Percentiles rank a stretch among this genome's conserved stretches.
phyloP scores from a whole-genome alignment of 2,113 vertebrate genomes.

The Podiceps cristatus region DNA sequence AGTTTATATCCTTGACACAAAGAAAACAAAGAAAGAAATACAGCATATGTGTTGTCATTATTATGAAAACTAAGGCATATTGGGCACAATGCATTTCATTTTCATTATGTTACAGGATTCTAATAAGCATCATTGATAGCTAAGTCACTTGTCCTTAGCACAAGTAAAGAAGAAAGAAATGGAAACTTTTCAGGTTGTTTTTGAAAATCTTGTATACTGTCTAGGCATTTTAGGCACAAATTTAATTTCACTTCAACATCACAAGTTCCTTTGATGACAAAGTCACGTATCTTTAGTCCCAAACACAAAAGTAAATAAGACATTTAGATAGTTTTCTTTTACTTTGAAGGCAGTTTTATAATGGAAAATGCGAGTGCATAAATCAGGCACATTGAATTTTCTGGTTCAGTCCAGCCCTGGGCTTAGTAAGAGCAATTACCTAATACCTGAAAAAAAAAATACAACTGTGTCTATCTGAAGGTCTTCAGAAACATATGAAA shows the following conservation, averaged over 20 bases:
- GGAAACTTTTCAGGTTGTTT: slow-evolving; percentile 61
- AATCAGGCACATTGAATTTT: not conserved
- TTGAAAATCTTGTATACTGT: slow-evolving; percentile 66
- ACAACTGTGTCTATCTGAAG: not conserved
- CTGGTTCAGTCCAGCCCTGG: not conserved
- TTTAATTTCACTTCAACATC: slow-evolving; percentile 72
- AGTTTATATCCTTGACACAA: slow-evolving; percentile 59
- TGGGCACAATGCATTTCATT: slow-evolving; percentile 68
- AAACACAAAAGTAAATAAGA: slow-evolving; percentile 70
- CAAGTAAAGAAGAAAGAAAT: slow-evolving; percentile 55
- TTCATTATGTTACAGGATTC: slow-evolving; percentile 68
- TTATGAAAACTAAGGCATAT: slow-evolving; percentile 69
- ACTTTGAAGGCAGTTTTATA: slow-evolving; percentile 70
- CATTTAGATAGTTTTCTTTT: slow-evolving; percentile 69
- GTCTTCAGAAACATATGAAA: not conserved
- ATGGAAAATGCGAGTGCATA: slow-evolving; percentile 11
- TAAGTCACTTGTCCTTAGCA: slow-evolving; percentile 58
- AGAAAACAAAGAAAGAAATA: slow-evolving; percentile 71
- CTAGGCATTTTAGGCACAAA: slow-evolving; percentile 73
- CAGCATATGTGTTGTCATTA: slow-evolving; percentile 67
- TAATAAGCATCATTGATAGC: slow-evolving; percentile 64
- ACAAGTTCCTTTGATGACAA: slow-evolving; percentile 70
- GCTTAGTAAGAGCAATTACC: not conserved
- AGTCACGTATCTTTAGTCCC: slow-evolving; percentile 66
- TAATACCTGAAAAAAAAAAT: not conserved